A percentile compares a stretch with the other conserved stretches of the same genome.
Evolutionary conservation across 2,113 vertebrate species (phyloP).

Genomic region (Porphyrio hochstetteri): DNA sequence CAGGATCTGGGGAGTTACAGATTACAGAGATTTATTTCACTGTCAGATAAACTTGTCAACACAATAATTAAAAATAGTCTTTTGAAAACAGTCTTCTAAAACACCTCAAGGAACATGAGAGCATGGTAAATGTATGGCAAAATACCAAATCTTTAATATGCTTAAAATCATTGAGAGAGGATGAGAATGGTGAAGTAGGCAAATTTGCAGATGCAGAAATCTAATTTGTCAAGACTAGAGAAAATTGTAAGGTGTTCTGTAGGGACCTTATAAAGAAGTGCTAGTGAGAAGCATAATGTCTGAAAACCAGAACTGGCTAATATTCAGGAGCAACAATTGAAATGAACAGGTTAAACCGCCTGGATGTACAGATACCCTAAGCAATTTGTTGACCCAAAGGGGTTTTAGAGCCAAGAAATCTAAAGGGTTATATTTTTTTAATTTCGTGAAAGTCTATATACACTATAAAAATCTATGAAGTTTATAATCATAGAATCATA

Average conservation of each 20-base stretch:
- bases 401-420: not conserved
- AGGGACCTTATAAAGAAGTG: not conserved
- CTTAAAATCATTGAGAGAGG: not conserved
- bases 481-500: not conserved
- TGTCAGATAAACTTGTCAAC: not conserved
- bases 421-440: not conserved
- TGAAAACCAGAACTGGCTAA: not conserved
- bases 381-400: not conserved
- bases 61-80: not conserved
- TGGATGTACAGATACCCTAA: not conserved
- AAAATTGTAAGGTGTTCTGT: not conserved
- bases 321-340: not conserved
- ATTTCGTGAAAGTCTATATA: not conserved
- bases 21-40: not conserved
- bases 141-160: not conserved
- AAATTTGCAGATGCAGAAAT: not conserved
- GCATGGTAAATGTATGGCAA: not conserved
- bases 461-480: not conserved
- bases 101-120: not conserved
- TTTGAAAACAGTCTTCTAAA: not conserved
- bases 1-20: not conserved
- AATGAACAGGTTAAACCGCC: not conserved
- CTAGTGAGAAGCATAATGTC: not conserved
- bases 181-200: not conserved
- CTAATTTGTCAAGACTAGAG: not conserved